These are phyloP conservation scores for Halocynthia roretzi DNA, from an alignment of 23 tunicate genomes.

Conservation along the genomic window DNA sequence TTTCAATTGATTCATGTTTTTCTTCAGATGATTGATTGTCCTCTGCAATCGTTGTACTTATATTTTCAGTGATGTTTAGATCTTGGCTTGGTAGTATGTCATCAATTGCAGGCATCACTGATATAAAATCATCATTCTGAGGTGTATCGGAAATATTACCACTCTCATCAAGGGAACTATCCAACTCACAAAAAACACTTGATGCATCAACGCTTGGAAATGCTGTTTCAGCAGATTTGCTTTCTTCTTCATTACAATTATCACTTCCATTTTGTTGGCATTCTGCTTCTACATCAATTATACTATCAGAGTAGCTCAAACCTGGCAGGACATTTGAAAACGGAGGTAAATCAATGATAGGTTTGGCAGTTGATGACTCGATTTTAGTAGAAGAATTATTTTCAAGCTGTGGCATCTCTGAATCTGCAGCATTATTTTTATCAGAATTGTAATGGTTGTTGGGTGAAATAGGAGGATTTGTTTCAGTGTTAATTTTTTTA, in stretches of 20 bases:
- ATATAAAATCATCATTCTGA: background rate
- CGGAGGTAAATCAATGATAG: too few species aligned
- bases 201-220: background rate
- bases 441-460: too few species aligned
- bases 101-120: slow-evolving; percentile 3
- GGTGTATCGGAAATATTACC: too few species aligned
- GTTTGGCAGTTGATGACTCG: too few species aligned
- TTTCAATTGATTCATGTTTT: background rate
- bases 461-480: too few species aligned
- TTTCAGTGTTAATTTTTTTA: too few species aligned
- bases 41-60: background rate
- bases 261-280: background rate
- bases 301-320: background rate
- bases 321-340: too few species aligned
- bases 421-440: too few species aligned
- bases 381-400: too few species aligned
- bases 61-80: background rate
- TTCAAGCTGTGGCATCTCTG: too few species aligned
- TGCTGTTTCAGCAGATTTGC: background rate
- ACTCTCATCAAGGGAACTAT: background rate
- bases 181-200: background rate
- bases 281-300: background rate
- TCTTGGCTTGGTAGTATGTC: background rate
- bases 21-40: background rate
- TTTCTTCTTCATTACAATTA: background rate